Percentiles rank a stretch among this genome's conserved stretches.
Evolutionary conservation across 2,113 vertebrate genomes (phyloP).

Genomic region (Spizaetus ornatus): DNA sequence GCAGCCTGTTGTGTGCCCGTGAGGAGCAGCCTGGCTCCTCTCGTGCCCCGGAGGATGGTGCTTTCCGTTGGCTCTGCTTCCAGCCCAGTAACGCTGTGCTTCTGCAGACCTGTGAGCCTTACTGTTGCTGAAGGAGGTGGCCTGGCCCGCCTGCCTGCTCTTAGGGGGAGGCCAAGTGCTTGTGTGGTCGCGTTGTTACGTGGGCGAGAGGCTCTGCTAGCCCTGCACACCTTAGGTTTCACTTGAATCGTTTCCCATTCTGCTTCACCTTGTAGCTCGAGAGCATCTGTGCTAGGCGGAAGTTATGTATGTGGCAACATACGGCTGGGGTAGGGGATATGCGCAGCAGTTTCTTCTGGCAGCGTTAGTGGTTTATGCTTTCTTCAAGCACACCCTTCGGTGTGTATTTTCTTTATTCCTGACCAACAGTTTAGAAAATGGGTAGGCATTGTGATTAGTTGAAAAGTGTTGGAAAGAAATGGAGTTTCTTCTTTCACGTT

Average conservation of each 20-base stretch:
- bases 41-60: rapidly evolving
- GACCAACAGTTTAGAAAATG: not conserved
- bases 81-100: not conserved
- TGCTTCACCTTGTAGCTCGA: not conserved
- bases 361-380: not conserved
- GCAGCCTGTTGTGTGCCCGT: no score
- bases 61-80: not conserved
- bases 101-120: rapidly evolving
- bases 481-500: not conserved
- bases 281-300: not conserved
- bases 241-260: not conserved
- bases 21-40: not conserved
- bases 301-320: rapidly evolving
- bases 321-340: rapidly evolving
- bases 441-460: not conserved
- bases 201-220: not conserved
- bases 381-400: not conserved
- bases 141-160: not conserved
- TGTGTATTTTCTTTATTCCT: not conserved
- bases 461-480: not conserved
- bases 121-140: not conserved
- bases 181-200: rapidly evolving
- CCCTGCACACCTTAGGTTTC: not conserved
- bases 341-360: not conserved
- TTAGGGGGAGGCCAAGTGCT: no score